A percentile compares a stretch with the other conserved stretches of the same genome.
phyloP scores from a whole-genome alignment of 2,113 vertebrate genomes.

The Manacus vitellinus region DNA sequence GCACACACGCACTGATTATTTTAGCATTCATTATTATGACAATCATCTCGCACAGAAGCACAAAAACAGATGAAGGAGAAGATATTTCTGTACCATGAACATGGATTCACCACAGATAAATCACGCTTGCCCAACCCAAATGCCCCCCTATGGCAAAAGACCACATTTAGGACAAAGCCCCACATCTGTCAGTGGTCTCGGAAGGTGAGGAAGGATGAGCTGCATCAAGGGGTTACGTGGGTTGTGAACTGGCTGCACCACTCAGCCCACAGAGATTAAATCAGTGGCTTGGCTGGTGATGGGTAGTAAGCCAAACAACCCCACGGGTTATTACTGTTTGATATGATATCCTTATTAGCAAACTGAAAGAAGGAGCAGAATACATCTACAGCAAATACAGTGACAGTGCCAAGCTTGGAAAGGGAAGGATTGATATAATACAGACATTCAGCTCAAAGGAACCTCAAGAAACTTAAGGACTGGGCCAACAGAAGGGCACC shows the following conservation, averaged over 20 bases:
- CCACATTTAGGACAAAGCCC: background rate
- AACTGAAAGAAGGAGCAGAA: background rate
- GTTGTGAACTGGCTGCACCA: background rate
- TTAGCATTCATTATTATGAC: background rate
- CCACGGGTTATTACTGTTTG: background rate
- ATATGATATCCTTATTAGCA: background rate
- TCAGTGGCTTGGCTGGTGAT: background rate
- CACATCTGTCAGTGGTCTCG: rapidly evolving
- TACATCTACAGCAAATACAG: background rate
- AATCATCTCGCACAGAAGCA: background rate
- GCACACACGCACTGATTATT: background rate
- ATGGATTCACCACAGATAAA: background rate
- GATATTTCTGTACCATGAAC: background rate
- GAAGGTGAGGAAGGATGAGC: background rate
- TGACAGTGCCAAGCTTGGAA: background rate
- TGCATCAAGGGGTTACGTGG: background rate
- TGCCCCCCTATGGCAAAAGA: background rate
- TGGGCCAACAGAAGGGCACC: background rate
- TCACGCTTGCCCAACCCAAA: background rate
- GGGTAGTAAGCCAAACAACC: background rate
- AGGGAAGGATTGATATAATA: background rate
- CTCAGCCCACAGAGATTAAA: background rate
- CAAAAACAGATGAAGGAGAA: background rate
- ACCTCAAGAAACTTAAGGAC: background rate
- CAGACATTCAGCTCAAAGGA: background rate